phyloP scores from a whole-genome alignment of 2,797 vertebrate genomes.

The Brachyalestes nurse region DNA sequence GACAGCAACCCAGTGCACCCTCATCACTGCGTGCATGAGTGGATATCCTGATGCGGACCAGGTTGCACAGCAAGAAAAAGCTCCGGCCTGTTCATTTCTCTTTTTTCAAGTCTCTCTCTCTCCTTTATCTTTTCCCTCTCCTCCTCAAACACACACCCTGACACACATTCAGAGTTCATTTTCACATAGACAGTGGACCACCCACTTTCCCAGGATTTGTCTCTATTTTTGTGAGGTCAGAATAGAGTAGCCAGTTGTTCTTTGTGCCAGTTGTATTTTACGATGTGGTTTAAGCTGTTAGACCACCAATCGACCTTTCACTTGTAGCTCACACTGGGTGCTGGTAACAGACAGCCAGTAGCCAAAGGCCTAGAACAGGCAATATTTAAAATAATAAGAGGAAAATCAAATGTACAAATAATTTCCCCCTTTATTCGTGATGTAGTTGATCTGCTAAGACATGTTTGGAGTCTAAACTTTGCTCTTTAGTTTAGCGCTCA shows the following conservation, averaged over 20 bases:
- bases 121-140: background rate
- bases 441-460: too few species aligned
- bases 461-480: too few species aligned
- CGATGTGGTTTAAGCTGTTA: conserved; percentile 82
- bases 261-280: conserved; percentile 80
- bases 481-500: too few species aligned
- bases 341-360: conserved; percentile 24
- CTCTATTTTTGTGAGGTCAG: conserved; percentile 80
- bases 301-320: conserved; percentile 80
- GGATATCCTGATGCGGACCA: background rate
- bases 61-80: background rate
- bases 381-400: too few species aligned
- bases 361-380: background rate
- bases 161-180: conserved; percentile 35
- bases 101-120: conserved; percentile 13
- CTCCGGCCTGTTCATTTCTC: background rate
- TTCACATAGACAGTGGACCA: conserved; percentile 66
- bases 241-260: conserved; percentile 81
- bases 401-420: too few species aligned
- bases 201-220: conserved; percentile 76
- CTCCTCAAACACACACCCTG: conserved; percentile 19
- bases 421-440: too few species aligned
- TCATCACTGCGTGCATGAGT: background rate
- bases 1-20: background rate
- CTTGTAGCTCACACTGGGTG: conserved; percentile 69